Evolutionary conservation across 2,797 vertebrate species (phyloP).

Genomic region (Gymnothorax javanicus): DNA sequence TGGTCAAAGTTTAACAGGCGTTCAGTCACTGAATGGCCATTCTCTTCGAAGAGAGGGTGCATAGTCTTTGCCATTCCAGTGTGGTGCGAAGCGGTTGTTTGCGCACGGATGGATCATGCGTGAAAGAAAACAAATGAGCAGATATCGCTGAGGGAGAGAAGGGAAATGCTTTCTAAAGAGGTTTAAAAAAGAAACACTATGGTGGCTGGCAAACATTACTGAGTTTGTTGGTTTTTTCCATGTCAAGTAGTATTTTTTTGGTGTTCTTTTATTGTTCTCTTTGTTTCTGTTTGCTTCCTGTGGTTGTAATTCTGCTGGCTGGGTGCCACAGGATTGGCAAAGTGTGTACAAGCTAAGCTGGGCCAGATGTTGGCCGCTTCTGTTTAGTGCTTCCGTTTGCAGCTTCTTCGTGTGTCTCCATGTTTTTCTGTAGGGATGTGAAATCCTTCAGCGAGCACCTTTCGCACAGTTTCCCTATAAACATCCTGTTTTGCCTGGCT

Average conservation of each 20-base stretch:
- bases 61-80: not conserved
- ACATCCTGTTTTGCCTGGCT: slow-evolving; percentile 36
- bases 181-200: not conserved
- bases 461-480: slow-evolving; percentile 25
- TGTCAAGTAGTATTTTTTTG: not conserved
- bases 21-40: not conserved
- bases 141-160: not conserved
- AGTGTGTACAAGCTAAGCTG: not conserved
- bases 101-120: not conserved
- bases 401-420: not conserved
- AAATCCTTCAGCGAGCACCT: not conserved
- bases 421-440: slow-evolving; percentile 21
- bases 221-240: not conserved
- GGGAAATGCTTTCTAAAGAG: not conserved
- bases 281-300: not conserved
- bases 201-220: not conserved
- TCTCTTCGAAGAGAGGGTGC: not conserved
- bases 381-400: not conserved
- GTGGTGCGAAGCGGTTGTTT: not conserved
- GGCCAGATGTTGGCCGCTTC: slow-evolving; percentile 3
- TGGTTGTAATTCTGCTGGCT: not conserved
- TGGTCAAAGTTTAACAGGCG: not conserved
- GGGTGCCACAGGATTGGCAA: not conserved
- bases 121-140: not conserved
- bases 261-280: too few species aligned